Percentiles rank a stretch among this genome's conserved stretches.
phyloP scores from a whole-genome alignment of 2,888 invertebrate genomes.

The Loripinus fragilis region DNA sequence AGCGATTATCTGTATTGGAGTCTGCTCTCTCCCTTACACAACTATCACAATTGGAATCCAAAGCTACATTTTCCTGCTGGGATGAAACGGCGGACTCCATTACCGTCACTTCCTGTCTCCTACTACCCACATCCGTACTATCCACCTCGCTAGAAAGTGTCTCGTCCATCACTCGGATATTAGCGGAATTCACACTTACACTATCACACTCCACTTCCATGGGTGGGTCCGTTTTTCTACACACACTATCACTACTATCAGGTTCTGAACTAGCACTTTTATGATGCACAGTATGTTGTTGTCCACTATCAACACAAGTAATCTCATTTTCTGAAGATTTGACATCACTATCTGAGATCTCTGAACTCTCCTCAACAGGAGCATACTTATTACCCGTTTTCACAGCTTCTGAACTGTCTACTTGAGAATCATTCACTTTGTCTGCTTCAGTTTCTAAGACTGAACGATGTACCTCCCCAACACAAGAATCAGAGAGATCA shows the following conservation, averaged over 20 bases:
- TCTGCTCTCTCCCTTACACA: slow-evolving; percentile 51
- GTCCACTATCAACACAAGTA: slow-evolving; percentile 13
- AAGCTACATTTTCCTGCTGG: slow-evolving; percentile 24
- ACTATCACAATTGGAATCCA: slow-evolving; percentile 50
- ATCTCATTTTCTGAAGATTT: slow-evolving; percentile 29
- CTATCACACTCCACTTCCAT: slow-evolving; percentile 64
- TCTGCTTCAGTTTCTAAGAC: slow-evolving; percentile 9
- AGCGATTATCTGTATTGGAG: slow-evolving; percentile 17
- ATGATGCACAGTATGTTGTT: slow-evolving; percentile 30
- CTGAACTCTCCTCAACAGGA: slow-evolving; percentile 22
- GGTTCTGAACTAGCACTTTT: slow-evolving; percentile 61
- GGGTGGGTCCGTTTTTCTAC: slow-evolving; percentile 29
- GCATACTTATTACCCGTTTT: slow-evolving; percentile 45
- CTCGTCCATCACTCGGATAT: not conserved
- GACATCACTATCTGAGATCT: slow-evolving; percentile 51
- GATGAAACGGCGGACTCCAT: slow-evolving; percentile 11
- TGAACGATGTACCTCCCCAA: not conserved
- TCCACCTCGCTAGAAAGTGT: slow-evolving; percentile 47
- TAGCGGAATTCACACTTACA: slow-evolving; percentile 23
- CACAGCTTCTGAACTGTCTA: slow-evolving; percentile 43
- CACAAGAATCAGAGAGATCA: slow-evolving; percentile 22
- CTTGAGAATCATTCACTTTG: slow-evolving; percentile 38
- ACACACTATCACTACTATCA: slow-evolving; percentile 59
- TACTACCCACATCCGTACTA: slow-evolving; percentile 46
- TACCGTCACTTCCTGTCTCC: slow-evolving; percentile 21